These are phyloP conservation scores for Lanius ludovicianus DNA, from an alignment of 2,113 vertebrate genomes.

Conservation along the genomic window DNA sequence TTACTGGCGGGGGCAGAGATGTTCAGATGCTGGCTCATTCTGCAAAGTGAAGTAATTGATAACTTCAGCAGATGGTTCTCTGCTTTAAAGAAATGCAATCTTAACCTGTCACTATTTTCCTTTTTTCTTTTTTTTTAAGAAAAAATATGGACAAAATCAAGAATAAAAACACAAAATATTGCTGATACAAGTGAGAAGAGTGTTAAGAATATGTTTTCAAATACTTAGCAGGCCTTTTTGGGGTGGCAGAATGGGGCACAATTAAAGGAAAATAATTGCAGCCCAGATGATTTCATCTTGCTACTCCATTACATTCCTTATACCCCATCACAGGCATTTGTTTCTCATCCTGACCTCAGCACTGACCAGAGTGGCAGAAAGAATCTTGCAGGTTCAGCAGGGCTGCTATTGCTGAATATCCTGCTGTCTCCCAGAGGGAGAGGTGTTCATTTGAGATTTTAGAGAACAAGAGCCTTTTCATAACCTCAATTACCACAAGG, in stretches of 20 bases:
- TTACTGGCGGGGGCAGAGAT: not conserved
- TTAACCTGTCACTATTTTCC: not conserved
- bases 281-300: not conserved
- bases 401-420: slow-evolving; percentile 25
- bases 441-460: slow-evolving; percentile 62
- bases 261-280: not conserved
- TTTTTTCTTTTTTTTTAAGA: not conserved
- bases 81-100: not conserved
- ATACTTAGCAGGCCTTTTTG: not conserved
- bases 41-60: not conserved
- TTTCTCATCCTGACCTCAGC: slow-evolving; percentile 47
- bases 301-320: not conserved
- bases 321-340: not conserved
- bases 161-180: not conserved
- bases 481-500: slow-evolving; percentile 76
- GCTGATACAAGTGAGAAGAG: not conserved
- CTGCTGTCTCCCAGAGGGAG: slow-evolving; percentile 37
- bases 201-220: not conserved
- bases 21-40: not conserved
- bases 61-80: not conserved
- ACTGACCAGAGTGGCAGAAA: not conserved
- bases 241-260: not conserved
- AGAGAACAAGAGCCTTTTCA: slow-evolving; percentile 79
- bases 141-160: not conserved
- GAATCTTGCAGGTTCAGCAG: slow-evolving; percentile 17